Percentiles rank a stretch among this genome's conserved stretches.
phyloP scores from a whole-genome alignment of 2,797 vertebrate genomes.

The Amblyraja radiata region DNA sequence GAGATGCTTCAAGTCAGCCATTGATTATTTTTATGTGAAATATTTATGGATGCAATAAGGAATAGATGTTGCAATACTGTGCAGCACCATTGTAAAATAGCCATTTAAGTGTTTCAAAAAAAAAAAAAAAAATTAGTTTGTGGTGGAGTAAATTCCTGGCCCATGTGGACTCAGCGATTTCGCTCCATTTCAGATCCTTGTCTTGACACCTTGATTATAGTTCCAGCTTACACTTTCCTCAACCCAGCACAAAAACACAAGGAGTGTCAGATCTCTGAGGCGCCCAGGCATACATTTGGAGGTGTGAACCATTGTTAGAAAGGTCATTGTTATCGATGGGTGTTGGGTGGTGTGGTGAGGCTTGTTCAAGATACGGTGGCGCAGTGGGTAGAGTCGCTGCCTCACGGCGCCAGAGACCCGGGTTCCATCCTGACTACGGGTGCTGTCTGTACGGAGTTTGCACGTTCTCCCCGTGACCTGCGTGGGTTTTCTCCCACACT shows the following conservation, averaged over 20 bases:
- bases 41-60: background rate
- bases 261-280: background rate
- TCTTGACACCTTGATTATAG: background rate
- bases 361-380: background rate
- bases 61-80: background rate
- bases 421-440: too few species aligned
- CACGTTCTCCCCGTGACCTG: too few species aligned
- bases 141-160: background rate
- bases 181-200: background rate
- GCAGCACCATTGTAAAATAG: background rate
- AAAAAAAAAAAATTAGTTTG: background rate
- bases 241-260: background rate
- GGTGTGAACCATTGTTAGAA: background rate
- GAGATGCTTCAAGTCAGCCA: background rate
- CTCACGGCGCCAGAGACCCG: too few species aligned
- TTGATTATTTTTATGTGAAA: slow-evolving; percentile 14
- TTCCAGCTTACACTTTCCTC: background rate
- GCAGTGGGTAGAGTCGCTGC: too few species aligned
- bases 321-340: background rate
- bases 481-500: too few species aligned
- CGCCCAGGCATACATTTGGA: background rate
- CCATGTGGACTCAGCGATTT: background rate
- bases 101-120: background rate
- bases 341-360: background rate
- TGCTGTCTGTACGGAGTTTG: too few species aligned